These are phyloP conservation scores for Hydropotes inermis DNA, from an alignment of 2,113 vertebrate species.

Conservation along the genomic window DNA sequence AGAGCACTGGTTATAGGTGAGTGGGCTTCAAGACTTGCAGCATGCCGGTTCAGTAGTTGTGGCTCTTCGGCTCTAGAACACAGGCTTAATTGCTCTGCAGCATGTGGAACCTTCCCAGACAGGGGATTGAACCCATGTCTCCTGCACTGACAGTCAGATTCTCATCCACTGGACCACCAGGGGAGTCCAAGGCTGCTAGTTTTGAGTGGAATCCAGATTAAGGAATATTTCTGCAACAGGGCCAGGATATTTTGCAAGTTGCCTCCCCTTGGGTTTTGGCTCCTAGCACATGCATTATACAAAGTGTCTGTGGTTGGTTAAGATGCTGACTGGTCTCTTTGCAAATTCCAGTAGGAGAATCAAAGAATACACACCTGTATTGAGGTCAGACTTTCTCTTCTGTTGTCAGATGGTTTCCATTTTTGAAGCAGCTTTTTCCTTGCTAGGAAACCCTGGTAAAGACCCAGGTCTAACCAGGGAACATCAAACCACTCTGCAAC, in stretches of 20 bases:
- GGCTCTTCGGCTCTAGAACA: neutral
- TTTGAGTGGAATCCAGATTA: neutral
- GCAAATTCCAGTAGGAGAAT: neutral
- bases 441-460: neutral
- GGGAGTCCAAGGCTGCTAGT: neutral
- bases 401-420: neutral
- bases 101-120: neutral
- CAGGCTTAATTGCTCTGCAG: rapidly evolving
- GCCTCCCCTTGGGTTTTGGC: neutral
- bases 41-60: neutral
- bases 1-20: neutral
- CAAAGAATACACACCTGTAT: neutral
- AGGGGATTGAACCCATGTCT: neutral
- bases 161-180: neutral
- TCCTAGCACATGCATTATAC: neutral
- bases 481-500: neutral
- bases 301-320: neutral
- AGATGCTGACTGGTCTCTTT: neutral
- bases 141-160: rapidly evolving
- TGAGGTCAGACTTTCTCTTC: neutral
- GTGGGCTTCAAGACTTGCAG: neutral
- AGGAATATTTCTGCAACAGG: neutral
- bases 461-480: neutral
- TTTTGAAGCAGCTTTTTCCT: neutral
- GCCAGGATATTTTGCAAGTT: neutral